Conservation (phyloP, 2,113 vertebrate genomes). For the Zosterops hypoxanthus region DNA sequence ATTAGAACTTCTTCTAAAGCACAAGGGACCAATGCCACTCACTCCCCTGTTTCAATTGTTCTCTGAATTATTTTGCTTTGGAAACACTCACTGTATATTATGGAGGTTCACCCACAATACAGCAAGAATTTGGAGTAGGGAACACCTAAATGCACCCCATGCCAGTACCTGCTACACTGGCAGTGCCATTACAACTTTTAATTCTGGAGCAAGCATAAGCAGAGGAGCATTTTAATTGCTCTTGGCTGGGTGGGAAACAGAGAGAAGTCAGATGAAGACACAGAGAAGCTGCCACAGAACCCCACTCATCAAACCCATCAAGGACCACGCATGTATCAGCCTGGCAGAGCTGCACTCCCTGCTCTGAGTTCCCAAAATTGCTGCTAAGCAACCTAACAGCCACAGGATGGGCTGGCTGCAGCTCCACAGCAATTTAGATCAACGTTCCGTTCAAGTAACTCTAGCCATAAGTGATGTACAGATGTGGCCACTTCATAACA, state of each 20-base stretch:
- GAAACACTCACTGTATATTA: not conserved
- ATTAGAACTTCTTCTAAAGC: not conserved
- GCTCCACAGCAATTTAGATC: not conserved
- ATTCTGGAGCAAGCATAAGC: not conserved
- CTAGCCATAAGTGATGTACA: not conserved
- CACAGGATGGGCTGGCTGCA: not conserved
- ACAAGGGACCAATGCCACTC: not conserved
- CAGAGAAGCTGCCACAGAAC: not conserved
- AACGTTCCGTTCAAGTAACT: not conserved
- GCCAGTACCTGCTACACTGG: not conserved
- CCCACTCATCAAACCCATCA: not conserved
- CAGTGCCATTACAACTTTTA: not conserved
- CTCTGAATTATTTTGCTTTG: not conserved
- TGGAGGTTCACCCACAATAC: not conserved
- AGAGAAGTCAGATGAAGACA: not conserved
- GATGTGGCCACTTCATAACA: not conserved
- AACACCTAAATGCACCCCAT: not conserved
- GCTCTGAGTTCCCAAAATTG: not conserved
- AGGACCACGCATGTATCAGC: not conserved
- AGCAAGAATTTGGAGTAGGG: not conserved
- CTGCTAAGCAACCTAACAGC: not conserved
- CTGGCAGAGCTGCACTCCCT: not conserved
- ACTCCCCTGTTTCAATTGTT: not conserved
- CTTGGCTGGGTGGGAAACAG: not conserved
- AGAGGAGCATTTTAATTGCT: not conserved